A percentile compares a stretch with the other conserved stretches of the same genome.
Conservation (phyloP, 92 coral and sea anemone species). For the Zoanthus sociatus region DNA sequence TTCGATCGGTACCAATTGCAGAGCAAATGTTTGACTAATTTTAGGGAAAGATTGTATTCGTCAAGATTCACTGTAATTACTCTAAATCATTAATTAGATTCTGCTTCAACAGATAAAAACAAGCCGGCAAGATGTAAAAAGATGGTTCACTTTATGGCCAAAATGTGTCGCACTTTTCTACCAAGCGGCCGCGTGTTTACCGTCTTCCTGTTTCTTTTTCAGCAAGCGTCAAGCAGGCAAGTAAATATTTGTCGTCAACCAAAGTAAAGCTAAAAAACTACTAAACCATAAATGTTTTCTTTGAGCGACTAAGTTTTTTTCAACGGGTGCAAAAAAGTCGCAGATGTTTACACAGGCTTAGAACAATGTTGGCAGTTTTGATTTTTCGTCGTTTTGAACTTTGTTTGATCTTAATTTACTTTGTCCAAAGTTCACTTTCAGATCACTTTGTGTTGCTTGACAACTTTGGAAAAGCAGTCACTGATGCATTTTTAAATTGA, state of each 20-base stretch:
- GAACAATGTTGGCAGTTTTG: too few species aligned
- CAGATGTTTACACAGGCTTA: too few species aligned
- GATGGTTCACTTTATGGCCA: not conserved
- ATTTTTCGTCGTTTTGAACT: too few species aligned
- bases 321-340: too few species aligned
- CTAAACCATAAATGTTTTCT: not conserved
- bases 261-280: not conserved
- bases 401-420: too few species aligned
- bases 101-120: not conserved
- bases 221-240: constrained; percentile 21
- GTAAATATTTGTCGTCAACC: constrained; percentile 12
- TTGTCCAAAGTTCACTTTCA: too few species aligned
- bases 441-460: too few species aligned
- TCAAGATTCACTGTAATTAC: not conserved
- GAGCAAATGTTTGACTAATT: too few species aligned
- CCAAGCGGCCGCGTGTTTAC: not conserved
- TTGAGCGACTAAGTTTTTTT: not conserved
- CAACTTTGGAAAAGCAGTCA: too few species aligned
- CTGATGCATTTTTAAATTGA: too few species aligned
- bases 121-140: not conserved
- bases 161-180: constrained; percentile 1
- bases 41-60: not conserved
- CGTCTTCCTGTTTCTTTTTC: not conserved
- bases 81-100: not conserved
- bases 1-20: not conserved